Conservation (phyloP, 2,113 vertebrate genomes). For the Chloropsis hardwickii region DNA sequence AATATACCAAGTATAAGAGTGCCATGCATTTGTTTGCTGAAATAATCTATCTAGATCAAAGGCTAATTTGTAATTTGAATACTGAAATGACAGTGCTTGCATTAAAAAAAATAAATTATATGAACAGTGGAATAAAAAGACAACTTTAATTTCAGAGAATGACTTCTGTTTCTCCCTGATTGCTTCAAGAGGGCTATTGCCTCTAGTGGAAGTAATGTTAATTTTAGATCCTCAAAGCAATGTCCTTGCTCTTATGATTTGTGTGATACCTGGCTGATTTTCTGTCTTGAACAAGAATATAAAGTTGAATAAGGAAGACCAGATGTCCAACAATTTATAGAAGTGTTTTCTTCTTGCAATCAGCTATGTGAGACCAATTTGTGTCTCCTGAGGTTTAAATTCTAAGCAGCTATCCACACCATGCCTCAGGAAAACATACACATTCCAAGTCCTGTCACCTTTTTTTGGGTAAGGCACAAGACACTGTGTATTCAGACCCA, state of each 20-base stretch:
- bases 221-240: not conserved
- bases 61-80: not conserved
- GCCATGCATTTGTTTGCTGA: not conserved
- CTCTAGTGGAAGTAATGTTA: not conserved
- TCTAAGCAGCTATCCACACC: not conserved
- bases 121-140: not conserved
- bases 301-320: not conserved
- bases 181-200: not conserved
- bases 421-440: not conserved
- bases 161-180: accelerated
- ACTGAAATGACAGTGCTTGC: not conserved
- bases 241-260: accelerated
- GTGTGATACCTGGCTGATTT: not conserved
- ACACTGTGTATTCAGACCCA: not conserved
- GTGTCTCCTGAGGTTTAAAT: not conserved
- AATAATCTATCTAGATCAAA: not conserved
- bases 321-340: not conserved
- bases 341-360: not conserved
- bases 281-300: not conserved
- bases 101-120: not conserved
- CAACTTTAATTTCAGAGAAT: not conserved
- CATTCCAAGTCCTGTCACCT: accelerated
- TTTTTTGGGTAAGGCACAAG: not conserved
- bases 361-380: not conserved
- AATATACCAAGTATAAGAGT: not conserved